These are phyloP conservation scores for Parasteatoda tepidariorum DNA, from an alignment of 1,140 invertebrate species.

Conservation along the genomic window DNA sequence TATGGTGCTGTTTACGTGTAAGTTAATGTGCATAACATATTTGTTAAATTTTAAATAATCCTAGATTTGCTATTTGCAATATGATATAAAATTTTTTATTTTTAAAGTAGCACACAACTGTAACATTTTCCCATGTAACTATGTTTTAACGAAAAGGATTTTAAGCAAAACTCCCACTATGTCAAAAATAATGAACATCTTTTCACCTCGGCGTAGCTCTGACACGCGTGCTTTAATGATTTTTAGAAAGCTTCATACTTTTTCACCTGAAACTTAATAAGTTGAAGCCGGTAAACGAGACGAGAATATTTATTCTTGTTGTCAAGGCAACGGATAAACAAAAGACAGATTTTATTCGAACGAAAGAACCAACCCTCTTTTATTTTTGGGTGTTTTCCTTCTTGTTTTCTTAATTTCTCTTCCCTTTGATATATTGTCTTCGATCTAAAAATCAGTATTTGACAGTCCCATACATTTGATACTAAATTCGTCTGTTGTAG, in stretches of 20 bases:
- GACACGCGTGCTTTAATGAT: slow-evolving; percentile 17
- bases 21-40: too few species aligned
- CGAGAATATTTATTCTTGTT: slow-evolving; percentile 18
- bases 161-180: not conserved
- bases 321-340: slow-evolving; percentile 21
- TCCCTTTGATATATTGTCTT: slow-evolving; percentile 2
- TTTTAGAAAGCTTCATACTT: not conserved
- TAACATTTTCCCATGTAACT: not conserved
- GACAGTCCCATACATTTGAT: too few species aligned
- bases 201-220: not conserved
- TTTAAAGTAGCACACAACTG: not conserved
- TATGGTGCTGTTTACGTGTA: too few species aligned
- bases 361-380: not conserved
- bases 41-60: too few species aligned
- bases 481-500: too few species aligned
- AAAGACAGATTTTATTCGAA: not conserved
- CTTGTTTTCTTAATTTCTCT: not conserved
- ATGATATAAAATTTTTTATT: too few species aligned
- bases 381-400: not conserved
- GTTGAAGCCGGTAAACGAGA: slow-evolving; percentile 10
- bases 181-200: not conserved
- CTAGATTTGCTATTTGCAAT: too few species aligned
- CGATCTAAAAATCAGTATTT: too few species aligned
- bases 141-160: not conserved
- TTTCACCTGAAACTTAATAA: not conserved